phyloP scores from a whole-genome alignment of 2,797 vertebrate species.

The Galagoides demidoff region DNA sequence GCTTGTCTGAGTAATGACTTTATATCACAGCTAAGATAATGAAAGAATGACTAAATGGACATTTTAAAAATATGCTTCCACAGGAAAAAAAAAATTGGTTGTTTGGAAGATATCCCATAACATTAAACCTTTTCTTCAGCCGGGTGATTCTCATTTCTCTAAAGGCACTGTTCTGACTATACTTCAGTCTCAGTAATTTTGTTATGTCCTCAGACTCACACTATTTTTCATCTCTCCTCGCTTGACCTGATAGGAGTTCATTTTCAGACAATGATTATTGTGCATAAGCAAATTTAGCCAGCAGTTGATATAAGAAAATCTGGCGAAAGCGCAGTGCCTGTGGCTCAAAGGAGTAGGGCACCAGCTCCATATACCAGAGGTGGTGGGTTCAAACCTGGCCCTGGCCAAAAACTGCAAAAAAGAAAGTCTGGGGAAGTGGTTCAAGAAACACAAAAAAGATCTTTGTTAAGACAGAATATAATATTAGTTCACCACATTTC shows the following conservation, averaged over 20 bases:
- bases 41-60: slow-evolving; percentile 36
- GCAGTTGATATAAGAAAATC: not conserved
- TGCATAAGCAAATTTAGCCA: slow-evolving; percentile 50
- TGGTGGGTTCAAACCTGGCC: too few species aligned
- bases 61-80: slow-evolving; percentile 61
- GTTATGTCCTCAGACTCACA: slow-evolving; percentile 49
- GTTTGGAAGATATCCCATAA: slow-evolving; percentile 67
- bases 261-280: slow-evolving; percentile 57
- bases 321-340: not conserved
- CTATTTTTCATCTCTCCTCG: slow-evolving; percentile 56
- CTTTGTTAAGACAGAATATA: slow-evolving; percentile 26
- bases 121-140: slow-evolving; percentile 49
- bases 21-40: slow-evolving; percentile 62
- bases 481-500: slow-evolving; percentile 63
- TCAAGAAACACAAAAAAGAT: slow-evolving; percentile 56
- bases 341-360: too few species aligned
- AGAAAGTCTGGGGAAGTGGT: slow-evolving; percentile 44
- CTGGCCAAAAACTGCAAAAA: too few species aligned
- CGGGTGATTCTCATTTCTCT: slow-evolving; percentile 36
- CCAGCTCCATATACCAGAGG: too few species aligned
- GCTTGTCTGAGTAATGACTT: slow-evolving; percentile 52
- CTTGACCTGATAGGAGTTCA: slow-evolving; percentile 43
- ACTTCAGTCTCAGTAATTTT: slow-evolving; percentile 28
- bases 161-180: slow-evolving; percentile 55
- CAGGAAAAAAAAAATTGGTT: slow-evolving; percentile 50